Base-by-base conservation (phyloP, 2,113 vertebrate species). In the Etia nguti region DNA sequence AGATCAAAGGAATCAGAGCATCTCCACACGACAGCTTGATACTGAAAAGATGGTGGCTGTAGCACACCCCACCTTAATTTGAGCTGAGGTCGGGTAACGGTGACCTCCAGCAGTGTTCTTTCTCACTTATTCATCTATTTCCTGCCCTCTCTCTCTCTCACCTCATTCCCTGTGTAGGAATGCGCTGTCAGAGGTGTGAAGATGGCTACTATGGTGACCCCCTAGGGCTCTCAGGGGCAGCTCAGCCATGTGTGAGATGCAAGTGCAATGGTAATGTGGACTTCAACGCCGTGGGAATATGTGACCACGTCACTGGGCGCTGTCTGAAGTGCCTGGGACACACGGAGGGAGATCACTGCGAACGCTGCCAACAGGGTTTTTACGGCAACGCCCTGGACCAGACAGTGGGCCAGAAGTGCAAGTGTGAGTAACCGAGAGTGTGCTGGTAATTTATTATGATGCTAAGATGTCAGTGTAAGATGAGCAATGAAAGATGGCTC, bases 201-300 rank as follows among this genome's bases (percentile, higher is more conserved):
- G 98, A 99, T 0, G 97, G 98, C 54, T 98, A 97, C 95, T 97
- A 97, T 0, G 98, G 98, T 4, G 97, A 99, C 82, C 98, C 98
- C 0, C 87, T 98, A 92, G 98, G 98, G 31, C 94, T 92, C 83
- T 95, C 95, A 0, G 97, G 97, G 1, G 46, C n/a, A 0, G 77
- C 82, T 57, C 94, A 18, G 1, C 95, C 95, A n/a, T 99, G 98
- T 13, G 10, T 11, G 16, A 96, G 57, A 50, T 99, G 98, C 82
- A 94, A 96, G 50, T 99, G 98, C 86, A 97, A 93, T 0, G 95
- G 96, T 56, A 99, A 99, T 1, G 95, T 97, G 89, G 98, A 99
- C 92, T 93, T 90, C 85, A 99, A 99, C 0, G 97, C 97, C 0
- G 91, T 99, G 89, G 98, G 98, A 48, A 96, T 97, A 82, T 99